Evolutionary conservation across 1,140 invertebrate species (phyloP).

Genomic region (Cydia fagiglandana): DNA sequence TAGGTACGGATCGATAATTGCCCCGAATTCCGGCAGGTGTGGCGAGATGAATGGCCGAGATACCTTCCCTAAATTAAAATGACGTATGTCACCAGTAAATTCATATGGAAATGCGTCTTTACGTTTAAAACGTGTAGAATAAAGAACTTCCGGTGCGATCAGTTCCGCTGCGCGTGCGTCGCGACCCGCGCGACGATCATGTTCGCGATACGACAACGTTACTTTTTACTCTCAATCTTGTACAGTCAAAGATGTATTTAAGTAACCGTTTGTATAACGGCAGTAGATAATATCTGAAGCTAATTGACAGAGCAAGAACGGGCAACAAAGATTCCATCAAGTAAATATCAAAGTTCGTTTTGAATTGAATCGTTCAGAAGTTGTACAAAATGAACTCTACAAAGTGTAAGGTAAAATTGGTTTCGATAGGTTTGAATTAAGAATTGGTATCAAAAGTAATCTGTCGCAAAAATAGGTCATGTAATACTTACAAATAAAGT

Average conservation of each 20-base stretch:
- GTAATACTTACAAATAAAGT: no score
- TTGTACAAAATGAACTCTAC: no score
- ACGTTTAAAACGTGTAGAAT: constrained; percentile 49
- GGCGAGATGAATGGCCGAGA: neutral
- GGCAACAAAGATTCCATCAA: no score
- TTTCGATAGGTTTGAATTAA: no score
- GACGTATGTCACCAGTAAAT: neutral
- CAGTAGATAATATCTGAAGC: neutral
- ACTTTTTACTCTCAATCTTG: neutral
- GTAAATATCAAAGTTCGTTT: no score
- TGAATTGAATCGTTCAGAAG: no score
- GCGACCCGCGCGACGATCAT: constrained; percentile 16
- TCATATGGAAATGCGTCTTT: neutral
- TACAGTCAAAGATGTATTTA: neutral
- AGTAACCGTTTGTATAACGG: constrained; percentile 12
- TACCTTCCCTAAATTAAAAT: neutral
- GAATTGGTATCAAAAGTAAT: no score
- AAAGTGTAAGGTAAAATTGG: no score
- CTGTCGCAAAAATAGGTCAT: no score
- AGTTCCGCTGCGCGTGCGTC: constrained; percentile 44
- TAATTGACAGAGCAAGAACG: neutral
- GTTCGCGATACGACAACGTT: neutral
- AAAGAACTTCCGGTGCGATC: constrained; percentile 65
- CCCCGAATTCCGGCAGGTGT: neutral
- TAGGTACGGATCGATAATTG: neutral